phyloP scores from a whole-genome alignment of 2,888 invertebrate species.

The Pantelozetes paolii region DNA sequence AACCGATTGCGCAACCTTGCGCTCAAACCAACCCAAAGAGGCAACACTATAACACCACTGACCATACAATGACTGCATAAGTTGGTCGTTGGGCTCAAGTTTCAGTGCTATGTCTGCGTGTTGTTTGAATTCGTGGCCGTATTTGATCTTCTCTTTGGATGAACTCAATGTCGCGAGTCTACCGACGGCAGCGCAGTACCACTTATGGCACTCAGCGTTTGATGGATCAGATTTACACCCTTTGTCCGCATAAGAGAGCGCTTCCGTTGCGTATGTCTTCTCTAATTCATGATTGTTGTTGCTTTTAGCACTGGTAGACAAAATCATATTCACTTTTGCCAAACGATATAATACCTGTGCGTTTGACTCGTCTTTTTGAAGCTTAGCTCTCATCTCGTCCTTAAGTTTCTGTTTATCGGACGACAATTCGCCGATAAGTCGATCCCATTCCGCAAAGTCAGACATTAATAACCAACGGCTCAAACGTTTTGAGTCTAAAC shows the following conservation, averaged over 20 bases:
- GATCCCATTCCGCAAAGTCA: conserved; percentile 3
- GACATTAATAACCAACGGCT: too few relatives aligned
- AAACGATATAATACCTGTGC: neutral
- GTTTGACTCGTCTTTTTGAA: neutral
- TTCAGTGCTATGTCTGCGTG: conserved; percentile 29
- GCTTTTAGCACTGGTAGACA: neutral
- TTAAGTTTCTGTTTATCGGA: conserved; percentile 1
- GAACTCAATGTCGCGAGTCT: neutral
- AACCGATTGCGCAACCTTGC: neutral
- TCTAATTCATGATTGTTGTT: neutral
- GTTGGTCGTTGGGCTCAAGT: neutral
- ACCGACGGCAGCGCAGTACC: conserved; percentile 2
- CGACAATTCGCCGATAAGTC: neutral
- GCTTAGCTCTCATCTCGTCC: neutral
- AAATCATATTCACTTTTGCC: conserved; percentile 2
- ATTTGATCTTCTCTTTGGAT: neutral
- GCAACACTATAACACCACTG: conserved; percentile 4
- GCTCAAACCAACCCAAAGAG: conserved; percentile 8
- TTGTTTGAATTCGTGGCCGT: conserved; percentile 23
- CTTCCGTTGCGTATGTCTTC: neutral
- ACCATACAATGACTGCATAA: conserved; percentile 12
- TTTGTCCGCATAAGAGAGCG: neutral
- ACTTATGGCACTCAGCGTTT: conserved; percentile 6
- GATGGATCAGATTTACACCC: neutral
- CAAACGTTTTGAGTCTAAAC: too few relatives aligned